Evolutionary conservation across 1,140 invertebrate species (phyloP).

Genomic region (Drosophila chauvacae): DNA sequence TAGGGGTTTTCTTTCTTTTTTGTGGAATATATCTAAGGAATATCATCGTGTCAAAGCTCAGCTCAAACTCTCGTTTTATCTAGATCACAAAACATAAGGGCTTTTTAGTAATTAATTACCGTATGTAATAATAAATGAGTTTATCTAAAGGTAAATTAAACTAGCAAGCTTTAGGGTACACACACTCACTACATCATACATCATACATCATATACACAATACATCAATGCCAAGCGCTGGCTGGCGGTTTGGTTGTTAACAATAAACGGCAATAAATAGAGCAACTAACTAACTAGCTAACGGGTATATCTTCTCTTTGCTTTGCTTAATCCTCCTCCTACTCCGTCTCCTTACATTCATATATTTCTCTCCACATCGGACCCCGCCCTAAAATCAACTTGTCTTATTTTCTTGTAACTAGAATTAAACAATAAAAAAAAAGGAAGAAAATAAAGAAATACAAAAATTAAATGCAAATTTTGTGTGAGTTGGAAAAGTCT

Average conservation of each 20-base stretch:
- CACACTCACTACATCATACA: slow-evolving; percentile 37
- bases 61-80: slow-evolving; percentile 35
- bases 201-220: slow-evolving; percentile 14
- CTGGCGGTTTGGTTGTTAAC: slow-evolving; percentile 29
- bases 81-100: slow-evolving; percentile 34
- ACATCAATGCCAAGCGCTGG: slow-evolving; percentile 58
- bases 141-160: slow-evolving; percentile 59
- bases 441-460: slow-evolving; percentile 32
- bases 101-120: slow-evolving; percentile 28
- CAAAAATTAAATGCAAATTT: slow-evolving; percentile 61
- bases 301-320: slow-evolving; percentile 36
- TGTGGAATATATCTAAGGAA: slow-evolving; percentile 18
- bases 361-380: slow-evolving; percentile 58
- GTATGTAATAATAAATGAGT: slow-evolving; percentile 45
- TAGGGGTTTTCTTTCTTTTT: not conserved
- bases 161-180: slow-evolving; percentile 31
- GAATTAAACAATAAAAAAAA: slow-evolving; percentile 30
- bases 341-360: slow-evolving; percentile 29
- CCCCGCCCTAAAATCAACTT: slow-evolving; percentile 52
- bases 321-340: not conserved
- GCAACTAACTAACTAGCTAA: slow-evolving; percentile 56
- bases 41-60: slow-evolving; percentile 26
- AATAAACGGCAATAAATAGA: slow-evolving; percentile 63
- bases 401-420: slow-evolving; percentile 58
- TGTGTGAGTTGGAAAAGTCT: slow-evolving; percentile 21